Percentiles rank a stretch among this genome's conserved stretches.
phyloP scores from a whole-genome alignment of 2,797 vertebrate species.

The Oreochromis mossambicus region DNA sequence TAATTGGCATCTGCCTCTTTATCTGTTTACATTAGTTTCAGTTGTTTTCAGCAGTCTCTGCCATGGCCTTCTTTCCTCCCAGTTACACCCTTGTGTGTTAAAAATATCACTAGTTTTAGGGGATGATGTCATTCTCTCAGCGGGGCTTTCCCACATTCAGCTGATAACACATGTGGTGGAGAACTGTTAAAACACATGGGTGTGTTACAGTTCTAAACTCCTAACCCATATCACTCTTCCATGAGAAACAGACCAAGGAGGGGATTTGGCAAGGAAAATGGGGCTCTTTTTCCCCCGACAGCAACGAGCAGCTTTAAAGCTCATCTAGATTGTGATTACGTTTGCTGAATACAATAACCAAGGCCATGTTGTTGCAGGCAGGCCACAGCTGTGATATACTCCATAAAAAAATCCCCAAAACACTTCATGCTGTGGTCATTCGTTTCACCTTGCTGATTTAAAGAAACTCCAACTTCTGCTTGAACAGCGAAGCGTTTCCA shows the following conservation, averaged over 20 bases:
- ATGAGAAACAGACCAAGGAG: conserved; percentile 44
- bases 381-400: conserved; percentile 43
- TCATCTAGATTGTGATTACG: conserved; percentile 57
- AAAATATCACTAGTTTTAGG: conserved; percentile 55
- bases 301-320: conserved; percentile 51
- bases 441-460: conserved; percentile 32
- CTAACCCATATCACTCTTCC: conserved; percentile 58
- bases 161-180: conserved; percentile 73
- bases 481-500: not conserved
- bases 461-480: conserved; percentile 6
- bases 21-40: conserved; percentile 38
- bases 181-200: conserved; percentile 68
- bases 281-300: conserved; percentile 14
- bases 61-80: conserved; percentile 49
- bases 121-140: conserved; percentile 68
- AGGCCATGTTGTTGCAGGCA: conserved; percentile 52
- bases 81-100: conserved; percentile 60
- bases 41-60: conserved; percentile 44
- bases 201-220: conserved; percentile 59
- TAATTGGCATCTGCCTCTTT: not conserved
- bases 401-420: conserved; percentile 34
- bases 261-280: conserved; percentile 50
- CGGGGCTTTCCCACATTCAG: conserved; percentile 73
- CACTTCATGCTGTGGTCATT: conserved; percentile 9
- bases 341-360: conserved; percentile 50